Conservation (phyloP, 2,113 vertebrate species). For the Parotia lawesii region DNA sequence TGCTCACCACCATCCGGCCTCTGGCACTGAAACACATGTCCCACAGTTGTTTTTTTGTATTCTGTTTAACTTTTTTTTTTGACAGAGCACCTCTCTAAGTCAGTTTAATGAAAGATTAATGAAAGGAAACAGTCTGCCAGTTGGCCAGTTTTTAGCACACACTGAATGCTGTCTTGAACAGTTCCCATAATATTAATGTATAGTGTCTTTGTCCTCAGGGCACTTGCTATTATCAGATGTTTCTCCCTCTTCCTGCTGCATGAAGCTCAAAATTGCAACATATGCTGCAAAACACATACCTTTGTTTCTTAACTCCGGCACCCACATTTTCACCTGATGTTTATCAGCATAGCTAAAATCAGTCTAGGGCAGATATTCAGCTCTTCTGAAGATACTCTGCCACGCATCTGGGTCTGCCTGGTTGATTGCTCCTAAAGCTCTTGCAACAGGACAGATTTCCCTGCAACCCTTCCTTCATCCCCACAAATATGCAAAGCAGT, state of each 20-base stretch:
- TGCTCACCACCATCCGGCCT: fast-evolving
- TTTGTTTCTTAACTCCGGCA: constrained; percentile 34
- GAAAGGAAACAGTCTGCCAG: not conserved
- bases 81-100: not conserved
- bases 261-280: constrained; percentile 47
- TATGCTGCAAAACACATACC: constrained; percentile 37
- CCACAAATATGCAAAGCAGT: not conserved
- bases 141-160: not conserved
- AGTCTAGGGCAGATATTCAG: constrained; percentile 7
- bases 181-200: constrained; percentile 40
- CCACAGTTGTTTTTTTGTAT: not conserved
- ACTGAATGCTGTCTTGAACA: not conserved
- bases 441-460: not conserved
- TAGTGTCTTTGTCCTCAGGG: not conserved
- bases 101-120: not conserved
- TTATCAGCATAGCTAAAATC: constrained; percentile 28
- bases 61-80: not conserved
- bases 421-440: not conserved
- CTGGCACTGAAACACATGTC: not conserved
- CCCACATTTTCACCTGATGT: constrained; percentile 1
- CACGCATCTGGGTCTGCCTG: not conserved
- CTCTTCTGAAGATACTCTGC: not conserved
- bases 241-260: constrained; percentile 10
- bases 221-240: constrained; percentile 34
- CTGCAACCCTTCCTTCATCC: not conserved